These are phyloP conservation scores for Carettochelys insculpta DNA, from an alignment of 2,113 vertebrate species.

Conservation along the genomic window DNA sequence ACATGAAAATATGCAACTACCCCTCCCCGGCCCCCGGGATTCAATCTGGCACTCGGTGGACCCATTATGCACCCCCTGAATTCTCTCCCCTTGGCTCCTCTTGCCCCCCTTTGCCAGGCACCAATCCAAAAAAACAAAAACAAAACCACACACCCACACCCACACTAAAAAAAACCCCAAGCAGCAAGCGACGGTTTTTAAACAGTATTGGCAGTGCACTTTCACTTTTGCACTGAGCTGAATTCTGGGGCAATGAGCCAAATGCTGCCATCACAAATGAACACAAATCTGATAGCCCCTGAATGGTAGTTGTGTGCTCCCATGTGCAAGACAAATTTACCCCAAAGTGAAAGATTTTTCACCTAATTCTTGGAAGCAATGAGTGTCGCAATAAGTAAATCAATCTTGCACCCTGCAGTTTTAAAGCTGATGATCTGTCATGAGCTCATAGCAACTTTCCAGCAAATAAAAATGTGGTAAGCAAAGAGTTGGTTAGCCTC, in stretches of 20 bases:
- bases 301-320: neutral
- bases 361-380: neutral
- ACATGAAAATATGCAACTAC: too few relatives aligned
- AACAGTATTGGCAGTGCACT: too few relatives aligned
- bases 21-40: too few relatives aligned
- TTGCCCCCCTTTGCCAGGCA: too few relatives aligned
- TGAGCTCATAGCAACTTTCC: neutral
- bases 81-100: too few relatives aligned
- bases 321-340: neutral
- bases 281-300: neutral
- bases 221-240: fast-evolving
- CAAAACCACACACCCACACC: too few relatives aligned
- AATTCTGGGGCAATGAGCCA: neutral
- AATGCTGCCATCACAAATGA: neutral
- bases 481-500: neutral
- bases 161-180: too few relatives aligned
- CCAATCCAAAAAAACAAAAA: too few relatives aligned
- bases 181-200: too few relatives aligned
- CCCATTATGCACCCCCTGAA: too few relatives aligned
- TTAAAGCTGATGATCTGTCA: neutral
- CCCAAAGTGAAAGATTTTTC: neutral
- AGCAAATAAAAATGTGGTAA: neutral
- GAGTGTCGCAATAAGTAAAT: neutral
- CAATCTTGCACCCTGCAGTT: neutral
- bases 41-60: too few relatives aligned